Evolutionary conservation across 2,113 vertebrate species (phyloP).

Genomic region (Zeus faber): DNA sequence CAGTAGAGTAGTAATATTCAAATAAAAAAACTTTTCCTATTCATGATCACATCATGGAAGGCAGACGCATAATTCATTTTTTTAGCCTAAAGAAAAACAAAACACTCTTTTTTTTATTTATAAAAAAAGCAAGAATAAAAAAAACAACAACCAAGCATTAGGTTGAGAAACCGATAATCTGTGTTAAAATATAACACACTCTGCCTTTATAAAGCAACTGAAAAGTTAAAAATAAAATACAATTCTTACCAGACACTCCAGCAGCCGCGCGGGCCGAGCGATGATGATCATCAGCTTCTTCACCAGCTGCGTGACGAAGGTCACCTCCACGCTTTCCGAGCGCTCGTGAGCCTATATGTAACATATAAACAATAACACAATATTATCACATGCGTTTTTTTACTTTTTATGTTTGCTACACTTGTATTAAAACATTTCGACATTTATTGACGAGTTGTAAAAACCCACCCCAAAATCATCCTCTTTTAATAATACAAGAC

Average conservation of each 20-base stretch:
- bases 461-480: background rate
- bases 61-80: background rate
- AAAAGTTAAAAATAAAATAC: background rate
- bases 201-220: background rate
- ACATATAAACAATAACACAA: background rate
- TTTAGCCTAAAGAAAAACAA: background rate
- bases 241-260: conserved; percentile 92
- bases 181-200: background rate
- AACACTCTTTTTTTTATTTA: background rate
- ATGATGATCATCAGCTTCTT: conserved; percentile 96
- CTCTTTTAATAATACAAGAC: too few relatives aligned
- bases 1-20: too few relatives aligned
- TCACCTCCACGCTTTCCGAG: conserved; percentile 91
- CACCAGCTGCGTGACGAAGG: conserved; percentile 92
- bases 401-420: background rate
- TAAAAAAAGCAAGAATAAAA: background rate
- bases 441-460: background rate
- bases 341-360: conserved; percentile 87
- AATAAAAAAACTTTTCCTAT: background rate
- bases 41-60: background rate
- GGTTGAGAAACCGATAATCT: too few relatives aligned
- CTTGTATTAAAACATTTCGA: too few relatives aligned
- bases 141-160: too few relatives aligned
- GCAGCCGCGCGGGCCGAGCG: conserved; percentile 89
- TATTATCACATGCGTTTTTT: too few relatives aligned